Evolutionary conservation across 2,113 vertebrate genomes (phyloP).

Genomic region (Pontoporia blainvillei): DNA sequence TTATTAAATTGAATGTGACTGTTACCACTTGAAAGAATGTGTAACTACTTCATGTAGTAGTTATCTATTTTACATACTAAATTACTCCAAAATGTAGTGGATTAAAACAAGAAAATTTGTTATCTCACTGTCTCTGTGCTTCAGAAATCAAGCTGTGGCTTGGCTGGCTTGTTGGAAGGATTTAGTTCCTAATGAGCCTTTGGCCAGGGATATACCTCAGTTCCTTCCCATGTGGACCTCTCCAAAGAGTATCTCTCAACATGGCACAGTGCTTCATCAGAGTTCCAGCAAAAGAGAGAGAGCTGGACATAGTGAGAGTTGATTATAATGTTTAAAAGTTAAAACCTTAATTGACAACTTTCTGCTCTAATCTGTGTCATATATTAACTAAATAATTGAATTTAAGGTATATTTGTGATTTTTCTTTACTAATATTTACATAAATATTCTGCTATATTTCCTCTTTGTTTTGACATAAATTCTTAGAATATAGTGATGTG

Average conservation of each 20-base stretch:
- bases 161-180: background rate
- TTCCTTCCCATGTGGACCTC: background rate
- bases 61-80: background rate
- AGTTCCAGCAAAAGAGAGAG: background rate
- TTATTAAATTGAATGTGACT: background rate
- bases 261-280: background rate
- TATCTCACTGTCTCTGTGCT: background rate
- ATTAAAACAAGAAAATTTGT: background rate
- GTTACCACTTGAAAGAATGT: background rate
- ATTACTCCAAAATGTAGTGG: background rate
- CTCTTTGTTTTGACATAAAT: background rate
- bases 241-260: background rate
- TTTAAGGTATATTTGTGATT: background rate
- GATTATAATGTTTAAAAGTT: background rate
- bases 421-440: background rate
- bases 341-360: background rate
- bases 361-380: background rate
- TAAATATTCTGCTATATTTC: background rate
- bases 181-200: background rate
- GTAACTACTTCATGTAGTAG: background rate
- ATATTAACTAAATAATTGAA: background rate
- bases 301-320: background rate
- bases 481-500: background rate
- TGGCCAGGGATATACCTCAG: background rate
- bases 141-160: background rate